Evolutionary conservation across 1,140 invertebrate species (phyloP).

Genomic region (Drosophila neocordata): DNA sequence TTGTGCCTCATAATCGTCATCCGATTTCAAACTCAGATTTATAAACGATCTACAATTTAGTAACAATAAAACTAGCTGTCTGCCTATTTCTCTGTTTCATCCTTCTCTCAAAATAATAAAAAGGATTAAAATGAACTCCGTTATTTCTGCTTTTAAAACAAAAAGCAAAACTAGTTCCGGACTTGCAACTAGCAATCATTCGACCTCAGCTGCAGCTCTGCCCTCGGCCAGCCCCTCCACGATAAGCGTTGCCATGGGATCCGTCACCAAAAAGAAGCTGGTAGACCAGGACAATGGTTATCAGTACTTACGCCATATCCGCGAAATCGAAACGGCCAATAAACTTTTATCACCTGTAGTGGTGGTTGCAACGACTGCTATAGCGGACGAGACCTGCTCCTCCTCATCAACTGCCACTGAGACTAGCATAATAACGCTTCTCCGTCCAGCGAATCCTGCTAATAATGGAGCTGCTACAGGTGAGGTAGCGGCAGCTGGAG

Average conservation of each 20-base stretch:
- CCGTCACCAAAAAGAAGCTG: constrained; percentile 57
- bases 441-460: constrained; percentile 35
- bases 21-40: background rate
- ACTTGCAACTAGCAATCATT: constrained; percentile 17
- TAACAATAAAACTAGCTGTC: background rate
- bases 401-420: constrained; percentile 11
- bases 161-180: constrained; percentile 63
- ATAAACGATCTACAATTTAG: constrained; percentile 4
- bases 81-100: background rate
- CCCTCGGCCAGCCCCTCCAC: constrained; percentile 13
- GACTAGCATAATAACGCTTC: constrained; percentile 28
- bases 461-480: constrained; percentile 1
- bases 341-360: constrained; percentile 74
- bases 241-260: constrained; percentile 38
- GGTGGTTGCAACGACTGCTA: constrained; percentile 25
- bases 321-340: constrained; percentile 79
- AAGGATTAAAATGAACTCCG: constrained; percentile 77
- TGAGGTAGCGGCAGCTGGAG: constrained; percentile 9
- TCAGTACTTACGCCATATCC: constrained; percentile 79
- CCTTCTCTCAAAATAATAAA: background rate
- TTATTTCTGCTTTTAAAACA: constrained; percentile 82
- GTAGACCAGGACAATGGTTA: constrained; percentile 77
- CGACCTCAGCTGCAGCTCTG: constrained; percentile 10
- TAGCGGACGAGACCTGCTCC: background rate
- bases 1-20: constrained; percentile 34